Evolutionary conservation across 1,140 invertebrate genomes (phyloP), one percentile per base, ranked within the genome.

Genomic region (Piezodorus guildinii): DNA sequence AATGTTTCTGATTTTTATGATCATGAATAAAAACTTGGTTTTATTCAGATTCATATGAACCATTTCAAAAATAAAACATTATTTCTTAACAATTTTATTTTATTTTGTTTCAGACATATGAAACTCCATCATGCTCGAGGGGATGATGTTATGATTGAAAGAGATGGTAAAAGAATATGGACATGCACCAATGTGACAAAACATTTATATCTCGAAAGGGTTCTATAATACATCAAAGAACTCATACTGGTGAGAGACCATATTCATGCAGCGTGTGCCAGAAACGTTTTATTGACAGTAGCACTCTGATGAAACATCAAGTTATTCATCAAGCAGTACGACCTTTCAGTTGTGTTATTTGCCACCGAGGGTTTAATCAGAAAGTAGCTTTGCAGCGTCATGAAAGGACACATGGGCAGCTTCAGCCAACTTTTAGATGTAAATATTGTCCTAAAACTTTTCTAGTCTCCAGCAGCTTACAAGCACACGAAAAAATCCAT

Each of bases 221-320:
- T 71, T 76, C 68, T 27, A 68, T 60, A 10, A 66, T 65, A 34
- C 70, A 71, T 60, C 62, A 61, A 34, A 65, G 75, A 4, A 75
- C 70, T 15, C 76, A 77, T 60, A 75, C 76, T 0, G 75, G 74
- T 0, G 75, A 77, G 49, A 71, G 70, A 25, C 77, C 76, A 1
- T 77, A 74, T 60, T 69, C 70, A 14, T 77, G 76, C 59, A 66
- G 70, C 17, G 71, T 80, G 14, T 84, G 83, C 68, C 71, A 71
- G 5, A 76, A 76, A 63, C 70, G 71, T 17, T 77, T 77, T 68
- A 73, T 73, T 9, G 69, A 69, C 5, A 69, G 65, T 58, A 67
- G 65, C 25, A 69, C 68, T 0, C 58, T 69, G 6, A 67, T 69
- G 68, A 69, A 69, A 62, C 68, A 69, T 45, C 63, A 67, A 56